Base-by-base conservation (phyloP, 2,888 invertebrate species). In the Tricholauxania praeusta region DNA sequence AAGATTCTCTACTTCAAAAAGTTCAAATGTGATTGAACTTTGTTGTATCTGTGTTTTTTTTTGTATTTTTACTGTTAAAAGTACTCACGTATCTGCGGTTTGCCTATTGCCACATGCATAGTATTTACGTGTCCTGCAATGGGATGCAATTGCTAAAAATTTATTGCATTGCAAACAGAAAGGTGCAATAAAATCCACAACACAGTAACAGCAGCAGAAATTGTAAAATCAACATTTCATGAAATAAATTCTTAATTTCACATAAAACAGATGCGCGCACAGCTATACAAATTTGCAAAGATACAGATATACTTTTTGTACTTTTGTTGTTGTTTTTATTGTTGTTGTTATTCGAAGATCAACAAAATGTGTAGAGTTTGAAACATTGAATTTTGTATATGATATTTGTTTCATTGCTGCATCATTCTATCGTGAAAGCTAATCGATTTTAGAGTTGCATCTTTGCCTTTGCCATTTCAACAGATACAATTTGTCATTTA, bases 11-110 rank as follows among this genome's bases (percentile, higher is more conserved):
- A 39, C n/a, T 32, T 67, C 39, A 53, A 55, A 48, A 48, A 68
- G 68, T 59, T 68, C 68, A 68, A 57, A 57, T 48, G 68, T 55
- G 47, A 68, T 68, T 68, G 68, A 68, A 68, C 68, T 68, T 68
- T 68, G 19, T 14, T 64, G 49, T 64, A n/a, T 22, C 10, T 10
- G 39, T 6, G 6, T 39, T 39, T 10, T 10, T 39, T 8, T 39
- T 39, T 39, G 39, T 39, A 39, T 39, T 7, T 39, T 39, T 39
- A 1, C 39, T 39, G 1, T 8, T 39, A 39, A 39, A 39, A 39
- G 39, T 10, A 39, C 39, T 39, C 39, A 10, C 64, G 64, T 19
- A 17, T 17, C n/a, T 15, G 57, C 57, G 19, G n/a, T 12, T 57
- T 8, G 53, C 28, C 53, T 17, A 32, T 14, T 55, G 52, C 65